Evolutionary conservation across 2,113 vertebrate genomes (phyloP).

Genomic region (Callopanchax toddi): DNA sequence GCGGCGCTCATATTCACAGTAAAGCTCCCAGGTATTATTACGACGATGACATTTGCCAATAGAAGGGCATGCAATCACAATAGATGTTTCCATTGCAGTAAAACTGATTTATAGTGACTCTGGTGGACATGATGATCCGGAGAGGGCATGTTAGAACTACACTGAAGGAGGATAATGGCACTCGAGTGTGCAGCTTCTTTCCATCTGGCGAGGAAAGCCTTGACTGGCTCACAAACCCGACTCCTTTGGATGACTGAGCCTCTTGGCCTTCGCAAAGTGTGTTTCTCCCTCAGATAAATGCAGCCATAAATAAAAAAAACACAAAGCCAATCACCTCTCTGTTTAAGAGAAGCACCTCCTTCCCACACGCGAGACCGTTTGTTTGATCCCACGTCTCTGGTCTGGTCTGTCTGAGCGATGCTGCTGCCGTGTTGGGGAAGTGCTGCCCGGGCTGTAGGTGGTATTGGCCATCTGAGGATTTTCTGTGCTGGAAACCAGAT

Average conservation of each 20-base stretch:
- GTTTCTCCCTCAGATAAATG: slow-evolving; percentile 57
- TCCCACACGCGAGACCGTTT: slow-evolving; percentile 38
- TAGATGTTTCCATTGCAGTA: slow-evolving; percentile 62
- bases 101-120: slow-evolving; percentile 57
- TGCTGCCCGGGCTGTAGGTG: slow-evolving; percentile 51
- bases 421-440: slow-evolving; percentile 34
- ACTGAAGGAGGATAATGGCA: slow-evolving; percentile 47
- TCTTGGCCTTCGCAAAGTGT: slow-evolving; percentile 55
- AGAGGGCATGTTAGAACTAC: slow-evolving; percentile 41
- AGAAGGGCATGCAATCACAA: slow-evolving; percentile 67
- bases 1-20: slow-evolving; percentile 46
- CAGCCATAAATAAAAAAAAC: slow-evolving; percentile 59
- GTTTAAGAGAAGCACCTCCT: slow-evolving; percentile 59
- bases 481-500: slow-evolving; percentile 60
- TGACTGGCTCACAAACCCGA: slow-evolving; percentile 62
- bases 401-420: slow-evolving; percentile 42
- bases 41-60: slow-evolving; percentile 68
- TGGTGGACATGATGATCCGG: slow-evolving; percentile 54
- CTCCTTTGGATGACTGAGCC: slow-evolving; percentile 41
- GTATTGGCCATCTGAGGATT: slow-evolving; percentile 58
- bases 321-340: slow-evolving; percentile 50
- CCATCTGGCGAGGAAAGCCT: slow-evolving; percentile 45
- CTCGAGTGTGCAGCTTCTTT: slow-evolving; percentile 15
- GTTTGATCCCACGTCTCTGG: slow-evolving; percentile 52
- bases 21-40: slow-evolving; percentile 56